phyloP scores from a whole-genome alignment of 2,797 vertebrate species.

The Parauchenoglanis ngamensis region DNA sequence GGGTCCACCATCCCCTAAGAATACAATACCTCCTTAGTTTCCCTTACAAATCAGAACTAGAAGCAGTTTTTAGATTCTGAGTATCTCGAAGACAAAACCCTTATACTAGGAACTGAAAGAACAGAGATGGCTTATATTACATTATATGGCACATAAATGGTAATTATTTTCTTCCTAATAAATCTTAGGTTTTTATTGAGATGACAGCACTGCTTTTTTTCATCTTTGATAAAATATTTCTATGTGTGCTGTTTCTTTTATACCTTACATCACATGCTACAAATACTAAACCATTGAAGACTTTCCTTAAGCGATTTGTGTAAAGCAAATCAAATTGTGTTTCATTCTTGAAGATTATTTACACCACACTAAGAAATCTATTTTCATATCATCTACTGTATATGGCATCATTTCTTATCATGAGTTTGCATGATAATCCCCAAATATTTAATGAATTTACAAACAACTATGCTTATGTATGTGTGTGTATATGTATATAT shows the following conservation, averaged over 20 bases:
- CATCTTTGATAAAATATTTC: not conserved
- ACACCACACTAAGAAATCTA: not conserved
- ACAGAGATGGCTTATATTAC: no score
- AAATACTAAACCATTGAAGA: not conserved
- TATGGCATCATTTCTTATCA: not conserved
- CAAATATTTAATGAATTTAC: not conserved
- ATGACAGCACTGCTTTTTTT: not conserved
- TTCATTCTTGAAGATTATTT: not conserved
- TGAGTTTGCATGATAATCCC: not conserved
- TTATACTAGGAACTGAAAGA: not conserved
- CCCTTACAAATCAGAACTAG: not conserved
- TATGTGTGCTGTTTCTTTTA: not conserved
- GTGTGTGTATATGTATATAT: no score
- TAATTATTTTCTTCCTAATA: not conserved
- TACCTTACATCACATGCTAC: not conserved
- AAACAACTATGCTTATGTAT: not conserved
- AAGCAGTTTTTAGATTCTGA: not conserved
- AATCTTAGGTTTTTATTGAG: not conserved
- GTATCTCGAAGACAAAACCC: not conserved
- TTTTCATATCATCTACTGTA: not conserved
- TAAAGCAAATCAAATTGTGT: not conserved
- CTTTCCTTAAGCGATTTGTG: not conserved
- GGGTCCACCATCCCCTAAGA: constrained; percentile 76
- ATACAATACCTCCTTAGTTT: constrained; percentile 11
- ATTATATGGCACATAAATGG: not conserved